Percentiles rank a stretch among this genome's conserved stretches.
Evolutionary conservation across 1,140 invertebrate species (phyloP).

Genomic region (Palaemon carinicauda): DNA sequence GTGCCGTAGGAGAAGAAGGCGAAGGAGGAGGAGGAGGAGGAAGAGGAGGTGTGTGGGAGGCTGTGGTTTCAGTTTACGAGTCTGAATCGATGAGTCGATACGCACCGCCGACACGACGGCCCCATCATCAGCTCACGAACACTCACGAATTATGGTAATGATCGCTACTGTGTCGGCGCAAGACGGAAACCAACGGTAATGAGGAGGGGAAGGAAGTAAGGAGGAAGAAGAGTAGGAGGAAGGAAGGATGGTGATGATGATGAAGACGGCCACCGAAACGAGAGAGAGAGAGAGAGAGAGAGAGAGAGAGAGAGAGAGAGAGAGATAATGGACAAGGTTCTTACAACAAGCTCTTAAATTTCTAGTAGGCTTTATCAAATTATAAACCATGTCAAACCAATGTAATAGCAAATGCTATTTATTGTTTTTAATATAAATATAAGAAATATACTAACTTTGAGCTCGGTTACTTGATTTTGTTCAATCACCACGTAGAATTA

Average conservation of each 20-base stretch:
- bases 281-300: neutral
- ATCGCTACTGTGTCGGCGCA: neutral
- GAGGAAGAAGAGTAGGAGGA: neutral
- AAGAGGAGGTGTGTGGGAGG: too few relatives aligned
- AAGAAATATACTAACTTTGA: neutral
- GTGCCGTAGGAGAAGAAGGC: neutral
- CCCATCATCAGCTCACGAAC: too few relatives aligned
- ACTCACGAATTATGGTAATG: too few relatives aligned
- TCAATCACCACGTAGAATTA: too few relatives aligned
- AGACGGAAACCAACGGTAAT: neutral
- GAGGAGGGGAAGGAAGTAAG: neutral
- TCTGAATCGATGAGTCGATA: too few relatives aligned
- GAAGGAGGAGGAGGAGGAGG: too few relatives aligned
- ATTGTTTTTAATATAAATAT: neutral
- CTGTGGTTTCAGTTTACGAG: too few relatives aligned
- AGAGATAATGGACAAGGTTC: neutral
- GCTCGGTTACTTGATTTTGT: too few relatives aligned
- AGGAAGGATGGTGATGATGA: neutral
- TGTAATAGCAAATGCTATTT: too few relatives aligned
- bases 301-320: neutral
- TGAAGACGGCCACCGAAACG: neutral
- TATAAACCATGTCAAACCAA: neutral
- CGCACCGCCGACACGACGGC: too few relatives aligned
- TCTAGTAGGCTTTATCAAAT: neutral
- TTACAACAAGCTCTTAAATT: neutral